Percentiles rank a stretch among this genome's conserved stretches.
phyloP scores from a whole-genome alignment of 2,888 invertebrate genomes.

The Diadegma fenestrale region DNA sequence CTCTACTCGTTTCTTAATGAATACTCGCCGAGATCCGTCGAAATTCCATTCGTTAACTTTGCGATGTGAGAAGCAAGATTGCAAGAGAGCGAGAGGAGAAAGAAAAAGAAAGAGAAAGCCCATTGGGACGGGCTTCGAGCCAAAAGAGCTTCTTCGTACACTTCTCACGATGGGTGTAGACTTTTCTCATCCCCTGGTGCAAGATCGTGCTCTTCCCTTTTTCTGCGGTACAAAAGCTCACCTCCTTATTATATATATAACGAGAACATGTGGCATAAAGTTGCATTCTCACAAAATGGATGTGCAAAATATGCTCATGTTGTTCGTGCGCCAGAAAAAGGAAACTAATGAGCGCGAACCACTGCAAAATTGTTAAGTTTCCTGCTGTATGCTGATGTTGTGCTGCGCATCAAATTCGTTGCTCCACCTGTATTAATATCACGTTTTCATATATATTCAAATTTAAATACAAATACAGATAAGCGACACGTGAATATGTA shows the following conservation, averaged over 20 bases:
- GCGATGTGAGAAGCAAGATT: conserved; percentile 41
- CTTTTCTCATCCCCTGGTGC: conserved; percentile 28
- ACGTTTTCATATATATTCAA: conserved; percentile 4
- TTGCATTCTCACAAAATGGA: conserved; percentile 20
- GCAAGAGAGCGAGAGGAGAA: conserved; percentile 17
- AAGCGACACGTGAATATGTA: neutral
- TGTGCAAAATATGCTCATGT: conserved; percentile 42
- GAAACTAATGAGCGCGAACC: conserved; percentile 58
- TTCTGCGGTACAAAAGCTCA: conserved; percentile 15
- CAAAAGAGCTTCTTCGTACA: conserved; percentile 52
- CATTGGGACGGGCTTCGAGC: conserved; percentile 50
- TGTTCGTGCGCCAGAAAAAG: conserved; percentile 27
- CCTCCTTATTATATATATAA: conserved; percentile 46
- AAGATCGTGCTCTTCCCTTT: conserved; percentile 17
- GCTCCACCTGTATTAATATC: conserved; percentile 43
- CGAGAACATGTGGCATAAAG: conserved; percentile 45
- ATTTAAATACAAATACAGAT: neutral
- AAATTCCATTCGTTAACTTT: conserved; percentile 67
- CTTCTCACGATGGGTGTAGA: conserved; percentile 36
- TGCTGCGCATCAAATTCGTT: conserved; percentile 53
- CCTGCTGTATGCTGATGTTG: conserved; percentile 29
- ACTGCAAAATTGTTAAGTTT: conserved; percentile 52
- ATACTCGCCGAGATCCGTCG: conserved; percentile 64
- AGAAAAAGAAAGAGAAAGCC: conserved; percentile 34
- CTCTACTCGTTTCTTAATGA: conserved; percentile 61